Base-by-base conservation (phyloP, 2,113 vertebrate species). In the Cynocephalus volans region DNA sequence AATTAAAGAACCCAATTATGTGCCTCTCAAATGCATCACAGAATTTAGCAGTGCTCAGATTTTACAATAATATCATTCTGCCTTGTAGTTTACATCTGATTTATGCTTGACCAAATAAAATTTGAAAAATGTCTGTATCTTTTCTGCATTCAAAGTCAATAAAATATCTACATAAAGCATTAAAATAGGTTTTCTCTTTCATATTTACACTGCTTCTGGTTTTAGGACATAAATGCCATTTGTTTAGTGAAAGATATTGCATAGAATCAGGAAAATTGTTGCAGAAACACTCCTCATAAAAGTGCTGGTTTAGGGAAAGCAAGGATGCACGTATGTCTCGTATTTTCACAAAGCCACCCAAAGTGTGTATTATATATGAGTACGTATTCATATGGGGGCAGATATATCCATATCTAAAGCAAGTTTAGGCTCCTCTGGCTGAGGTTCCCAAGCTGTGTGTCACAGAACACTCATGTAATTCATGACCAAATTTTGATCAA, bases 1-100 rank as follows among this genome's bases (percentile, higher is more conserved):
- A 88, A 97, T 97, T 98, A 97, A 98, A 98, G 96, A 28, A 96
- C 60, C 11, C 79, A 92, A 91, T 97, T 97, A 98, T 95, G 88
- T 93, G 92, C 73, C 72, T 97, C 87, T 98, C 95, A 97, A 97
- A 98, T 96, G 90, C n/a, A 95, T 31, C 86, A 54, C 50, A 95
- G 93, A 94, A 96, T 97, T 92, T 86, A 97, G 64, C 60, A 89
- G 36, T 45, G 64, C 69, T 58, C 48, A 83, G 79, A 77, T 85
- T 97, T 95, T 95, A 91, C 81, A 85, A 96, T 89, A 97, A 96
- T 90, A 90, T 90, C 88, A 58, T 33, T 93, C 64, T 91, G 93
- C 96, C 75, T 89, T 90, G 89, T 88, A 41, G 92, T 98, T 98
- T 98, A 97, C 79, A 92, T 96, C 83, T 97, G 96, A 93, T 98